These are phyloP conservation scores for Aphelinus certus DNA, from an alignment of 1,140 invertebrate species.

Conservation along the genomic window DNA sequence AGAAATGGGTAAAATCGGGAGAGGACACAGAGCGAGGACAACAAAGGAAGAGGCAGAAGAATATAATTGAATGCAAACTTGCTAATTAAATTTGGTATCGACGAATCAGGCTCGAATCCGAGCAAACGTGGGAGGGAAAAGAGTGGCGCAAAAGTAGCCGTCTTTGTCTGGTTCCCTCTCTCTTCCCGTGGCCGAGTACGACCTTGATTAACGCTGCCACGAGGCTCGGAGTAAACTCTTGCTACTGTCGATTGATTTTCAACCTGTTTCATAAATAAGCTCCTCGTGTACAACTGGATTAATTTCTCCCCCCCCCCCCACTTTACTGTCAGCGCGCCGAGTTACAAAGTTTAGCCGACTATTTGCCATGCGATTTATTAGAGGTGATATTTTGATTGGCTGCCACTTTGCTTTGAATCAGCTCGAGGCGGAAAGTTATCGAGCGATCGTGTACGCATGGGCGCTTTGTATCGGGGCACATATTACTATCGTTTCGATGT, in stretches of 20 bases:
- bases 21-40: constrained; percentile 26
- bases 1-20: not conserved
- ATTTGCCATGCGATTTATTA: not conserved
- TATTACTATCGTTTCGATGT: too few species aligned
- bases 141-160: constrained; percentile 2
- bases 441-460: not conserved
- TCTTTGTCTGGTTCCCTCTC: constrained; percentile 7
- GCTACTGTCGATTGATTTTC: constrained; percentile 30
- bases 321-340: not conserved
- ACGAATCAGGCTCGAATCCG: constrained; percentile 46
- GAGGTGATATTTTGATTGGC: constrained; percentile 8
- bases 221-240: not conserved
- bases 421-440: not conserved
- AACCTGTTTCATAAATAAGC: not conserved
- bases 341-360: too few species aligned
- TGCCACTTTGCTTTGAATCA: not conserved
- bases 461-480: too few species aligned
- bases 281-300: not conserved
- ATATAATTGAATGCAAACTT: constrained; percentile 54
- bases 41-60: constrained; percentile 28
- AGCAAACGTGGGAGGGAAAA: not conserved
- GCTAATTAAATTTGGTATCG: constrained; percentile 55
- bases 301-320: not conserved
- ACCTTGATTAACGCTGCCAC: constrained; percentile 27
- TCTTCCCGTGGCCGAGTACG: not conserved